Conservation (phyloP, 2,888 invertebrate genomes). For the Noctua janthe region DNA sequence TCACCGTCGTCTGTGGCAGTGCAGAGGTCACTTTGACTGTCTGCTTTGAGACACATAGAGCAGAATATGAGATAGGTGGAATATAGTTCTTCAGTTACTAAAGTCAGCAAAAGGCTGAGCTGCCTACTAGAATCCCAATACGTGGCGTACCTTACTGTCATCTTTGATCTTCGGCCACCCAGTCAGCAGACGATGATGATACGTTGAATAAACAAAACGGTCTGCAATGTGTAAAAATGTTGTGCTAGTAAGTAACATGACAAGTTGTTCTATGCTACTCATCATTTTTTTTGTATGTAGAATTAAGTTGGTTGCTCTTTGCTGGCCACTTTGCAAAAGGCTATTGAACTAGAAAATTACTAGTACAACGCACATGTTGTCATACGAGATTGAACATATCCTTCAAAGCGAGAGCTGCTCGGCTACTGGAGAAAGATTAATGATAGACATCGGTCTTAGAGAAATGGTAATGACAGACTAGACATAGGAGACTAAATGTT, state of each 20-base stretch:
- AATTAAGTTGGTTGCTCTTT: no score
- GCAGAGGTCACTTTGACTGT: no score
- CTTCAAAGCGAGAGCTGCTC: slow-evolving; percentile 30
- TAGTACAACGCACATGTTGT: background rate
- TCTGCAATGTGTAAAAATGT: no score
- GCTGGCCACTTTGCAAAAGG: background rate
- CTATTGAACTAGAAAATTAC: slow-evolving; percentile 40
- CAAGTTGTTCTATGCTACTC: no score
- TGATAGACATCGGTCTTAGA: slow-evolving; percentile 36
- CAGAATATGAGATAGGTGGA: no score
- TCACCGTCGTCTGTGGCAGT: background rate
- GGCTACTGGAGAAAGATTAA: slow-evolving; percentile 48
- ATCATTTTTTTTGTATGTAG: no score
- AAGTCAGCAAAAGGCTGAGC: background rate
- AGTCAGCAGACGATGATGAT: background rate
- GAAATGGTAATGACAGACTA: slow-evolving; percentile 44
- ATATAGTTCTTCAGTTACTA: background rate
- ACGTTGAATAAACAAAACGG: no score
- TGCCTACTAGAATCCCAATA: no score
- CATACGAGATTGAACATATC: slow-evolving; percentile 2
- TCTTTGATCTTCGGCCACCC: background rate
- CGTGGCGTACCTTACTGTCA: no score
- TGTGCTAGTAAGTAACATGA: no score
- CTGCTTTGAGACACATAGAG: no score
- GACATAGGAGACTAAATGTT: slow-evolving; percentile 5